Conservation (phyloP, 2,888 invertebrate genomes). For the Geophilus truncorum region DNA sequence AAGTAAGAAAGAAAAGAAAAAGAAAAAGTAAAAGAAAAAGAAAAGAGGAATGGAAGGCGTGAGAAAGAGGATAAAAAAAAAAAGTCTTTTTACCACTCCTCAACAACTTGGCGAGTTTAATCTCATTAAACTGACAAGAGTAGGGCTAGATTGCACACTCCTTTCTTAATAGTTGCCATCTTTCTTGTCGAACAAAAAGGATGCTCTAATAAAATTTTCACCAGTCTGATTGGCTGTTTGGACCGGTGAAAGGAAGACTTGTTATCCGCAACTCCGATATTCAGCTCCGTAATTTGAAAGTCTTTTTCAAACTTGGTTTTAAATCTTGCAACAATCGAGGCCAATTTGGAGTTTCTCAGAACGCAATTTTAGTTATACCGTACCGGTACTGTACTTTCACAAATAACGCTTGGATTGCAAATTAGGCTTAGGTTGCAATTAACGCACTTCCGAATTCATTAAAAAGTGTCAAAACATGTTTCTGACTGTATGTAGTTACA, state of each 20-base stretch:
- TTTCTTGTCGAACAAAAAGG: not conserved
- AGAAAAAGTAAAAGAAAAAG: not conserved
- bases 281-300: not conserved
- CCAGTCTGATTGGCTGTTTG: not conserved
- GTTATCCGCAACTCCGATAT: not conserved
- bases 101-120: not conserved
- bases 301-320: not conserved
- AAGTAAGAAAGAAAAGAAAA: not conserved
- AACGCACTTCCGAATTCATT: no score
- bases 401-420: no score
- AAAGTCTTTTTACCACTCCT: not conserved
- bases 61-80: not conserved
- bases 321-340: not conserved
- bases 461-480: no score
- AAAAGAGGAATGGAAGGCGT: not conserved
- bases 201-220: not conserved
- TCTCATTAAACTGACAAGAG: not conserved
- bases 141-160: not conserved
- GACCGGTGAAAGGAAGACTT: not conserved
- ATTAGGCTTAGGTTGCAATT: no score
- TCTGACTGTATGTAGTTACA: no score
- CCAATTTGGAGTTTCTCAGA: not conserved
- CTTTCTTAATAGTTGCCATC: not conserved
- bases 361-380: no score
- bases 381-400: no score